Evolutionary conservation across 2,797 vertebrate genomes (phyloP).

Genomic region (Podarcis siculus): DNA sequence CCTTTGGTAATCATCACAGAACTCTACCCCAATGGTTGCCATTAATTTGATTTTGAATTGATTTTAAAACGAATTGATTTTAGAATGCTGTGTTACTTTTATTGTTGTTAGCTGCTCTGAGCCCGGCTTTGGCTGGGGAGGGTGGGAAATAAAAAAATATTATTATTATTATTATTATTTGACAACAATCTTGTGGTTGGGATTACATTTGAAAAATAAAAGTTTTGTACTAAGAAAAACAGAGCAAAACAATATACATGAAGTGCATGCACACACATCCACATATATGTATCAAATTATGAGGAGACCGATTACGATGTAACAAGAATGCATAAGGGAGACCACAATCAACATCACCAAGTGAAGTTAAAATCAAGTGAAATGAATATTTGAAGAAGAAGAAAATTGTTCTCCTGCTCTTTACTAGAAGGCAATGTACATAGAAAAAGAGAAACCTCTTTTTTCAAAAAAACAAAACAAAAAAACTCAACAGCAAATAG

Average conservation of each 20-base stretch:
- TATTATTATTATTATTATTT: too few species aligned
- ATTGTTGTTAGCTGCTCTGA: too few species aligned
- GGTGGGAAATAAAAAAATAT: too few species aligned
- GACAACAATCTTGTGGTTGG: neutral
- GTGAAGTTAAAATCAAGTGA: neutral
- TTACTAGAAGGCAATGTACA: neutral
- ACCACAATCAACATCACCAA: neutral
- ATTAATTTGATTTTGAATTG: too few species aligned
- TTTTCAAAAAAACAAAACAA: neutral
- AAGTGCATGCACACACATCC: neutral
- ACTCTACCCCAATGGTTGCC: too few species aligned
- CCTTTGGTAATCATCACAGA: too few species aligned
- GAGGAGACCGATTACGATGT: neutral
- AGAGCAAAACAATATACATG: neutral
- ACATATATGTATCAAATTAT: neutral
- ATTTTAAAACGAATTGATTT: too few species aligned
- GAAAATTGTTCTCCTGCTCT: neutral
- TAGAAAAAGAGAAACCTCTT: neutral
- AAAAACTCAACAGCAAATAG: neutral
- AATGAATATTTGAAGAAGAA: neutral
- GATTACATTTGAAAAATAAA: too few species aligned
- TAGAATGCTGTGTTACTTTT: too few species aligned
- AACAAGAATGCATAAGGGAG: neutral
- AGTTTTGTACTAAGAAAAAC: neutral
- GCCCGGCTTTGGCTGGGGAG: too few species aligned